A percentile compares a stretch with the other conserved stretches of the same genome.
These are phyloP conservation scores for Drosophila setifemur DNA, from an alignment of 1,140 invertebrate species.

Conservation along the genomic window DNA sequence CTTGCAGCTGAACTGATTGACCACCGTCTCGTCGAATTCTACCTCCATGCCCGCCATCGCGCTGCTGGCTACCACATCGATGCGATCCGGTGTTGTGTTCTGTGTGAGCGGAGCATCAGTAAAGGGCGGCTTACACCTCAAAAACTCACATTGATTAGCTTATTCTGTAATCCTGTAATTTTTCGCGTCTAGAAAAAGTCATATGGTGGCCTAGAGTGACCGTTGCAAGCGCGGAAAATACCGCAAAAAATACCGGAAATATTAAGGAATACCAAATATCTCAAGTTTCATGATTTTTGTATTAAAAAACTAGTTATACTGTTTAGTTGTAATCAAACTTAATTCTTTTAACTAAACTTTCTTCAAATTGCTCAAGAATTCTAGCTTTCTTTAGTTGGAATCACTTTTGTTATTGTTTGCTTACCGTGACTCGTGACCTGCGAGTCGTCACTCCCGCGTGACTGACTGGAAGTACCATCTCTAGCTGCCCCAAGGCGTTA, in stretches of 20 bases:
- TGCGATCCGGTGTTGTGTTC: slow-evolving; percentile 26
- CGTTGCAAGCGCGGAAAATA: neutral
- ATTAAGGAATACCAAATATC: no score
- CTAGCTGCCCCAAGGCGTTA: neutral
- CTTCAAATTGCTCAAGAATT: no score
- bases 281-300: no score
- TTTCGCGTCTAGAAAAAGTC: slow-evolving; percentile 44
- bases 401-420: no score
- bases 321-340: no score
- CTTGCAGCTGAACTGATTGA: slow-evolving; percentile 74
- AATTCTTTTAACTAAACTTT: no score
- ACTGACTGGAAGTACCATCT: neutral
- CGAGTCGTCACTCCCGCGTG: no score
- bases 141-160: slow-evolving; percentile 56
- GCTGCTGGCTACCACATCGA: slow-evolving; percentile 62
- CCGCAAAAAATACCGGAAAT: no score
- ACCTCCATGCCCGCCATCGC: slow-evolving; percentile 67
- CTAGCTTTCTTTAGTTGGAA: no score
- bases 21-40: slow-evolving; percentile 68
- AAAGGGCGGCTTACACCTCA: neutral
- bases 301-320: no score
- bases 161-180: slow-evolving; percentile 57
- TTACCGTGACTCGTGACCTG: no score
- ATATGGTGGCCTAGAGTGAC: slow-evolving; percentile 37
- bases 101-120: slow-evolving; percentile 1